These are phyloP conservation scores for Leptopilina clavipes DNA, from an alignment of 1,140 invertebrate species.

Conservation along the genomic window DNA sequence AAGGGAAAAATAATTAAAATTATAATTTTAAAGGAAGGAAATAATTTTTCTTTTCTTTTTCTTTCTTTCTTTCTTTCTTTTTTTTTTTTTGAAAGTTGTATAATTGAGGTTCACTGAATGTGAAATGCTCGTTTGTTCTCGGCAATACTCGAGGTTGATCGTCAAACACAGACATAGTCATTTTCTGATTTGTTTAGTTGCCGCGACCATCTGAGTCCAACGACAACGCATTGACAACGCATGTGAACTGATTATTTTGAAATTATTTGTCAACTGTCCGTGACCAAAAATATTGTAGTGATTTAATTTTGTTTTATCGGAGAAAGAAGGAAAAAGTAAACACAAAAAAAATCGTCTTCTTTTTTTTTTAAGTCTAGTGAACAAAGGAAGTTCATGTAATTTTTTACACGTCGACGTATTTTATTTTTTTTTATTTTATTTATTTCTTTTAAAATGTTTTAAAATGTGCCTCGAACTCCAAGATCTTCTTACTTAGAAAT, in stretches of 20 bases:
- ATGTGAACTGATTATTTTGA: background rate
- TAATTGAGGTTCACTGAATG: constrained; percentile 22
- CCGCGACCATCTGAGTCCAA: background rate
- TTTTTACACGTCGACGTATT: background rate
- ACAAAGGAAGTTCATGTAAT: background rate
- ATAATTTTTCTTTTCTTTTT: background rate
- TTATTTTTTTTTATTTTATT: background rate
- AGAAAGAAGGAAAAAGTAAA: no score
- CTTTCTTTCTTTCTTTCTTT: background rate
- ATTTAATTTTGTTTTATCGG: background rate
- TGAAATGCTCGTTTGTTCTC: constrained; percentile 15
- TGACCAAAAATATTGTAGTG: background rate
- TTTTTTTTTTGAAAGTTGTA: background rate
- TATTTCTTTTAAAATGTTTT: background rate
- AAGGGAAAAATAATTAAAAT: no score
- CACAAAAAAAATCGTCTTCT: background rate
- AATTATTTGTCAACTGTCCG: background rate
- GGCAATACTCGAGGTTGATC: background rate
- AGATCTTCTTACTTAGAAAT: constrained; percentile 7
- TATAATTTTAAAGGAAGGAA: background rate
- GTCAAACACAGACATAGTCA: background rate
- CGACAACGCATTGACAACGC: constrained; percentile 12
- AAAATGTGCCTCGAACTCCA: constrained; percentile 5
- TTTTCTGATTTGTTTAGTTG: constrained; percentile 31
- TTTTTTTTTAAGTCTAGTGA: background rate